These are phyloP conservation scores for Idaea straminata DNA, from an alignment of 2,888 invertebrate genomes.

Conservation along the genomic window DNA sequence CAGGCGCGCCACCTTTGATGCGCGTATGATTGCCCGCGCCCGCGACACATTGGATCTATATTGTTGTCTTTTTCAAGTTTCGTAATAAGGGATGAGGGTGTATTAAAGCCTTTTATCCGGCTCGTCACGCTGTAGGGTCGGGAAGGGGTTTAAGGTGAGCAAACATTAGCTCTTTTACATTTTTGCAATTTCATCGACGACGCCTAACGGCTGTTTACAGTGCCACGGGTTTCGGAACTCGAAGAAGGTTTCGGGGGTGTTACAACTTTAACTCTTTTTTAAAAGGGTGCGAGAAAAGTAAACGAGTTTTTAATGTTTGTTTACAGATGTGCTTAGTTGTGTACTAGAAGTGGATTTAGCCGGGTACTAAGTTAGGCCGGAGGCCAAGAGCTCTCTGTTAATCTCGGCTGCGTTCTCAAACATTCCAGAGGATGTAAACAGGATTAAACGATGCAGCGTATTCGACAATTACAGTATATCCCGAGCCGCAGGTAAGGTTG, in stretches of 20 bases:
- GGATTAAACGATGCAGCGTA: slow-evolving; percentile 76
- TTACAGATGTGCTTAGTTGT: slow-evolving; percentile 47
- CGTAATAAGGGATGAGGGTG: slow-evolving; percentile 81
- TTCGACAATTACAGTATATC: slow-evolving; percentile 75
- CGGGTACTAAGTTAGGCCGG: slow-evolving; percentile 71
- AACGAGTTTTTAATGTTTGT: slow-evolving; percentile 66
- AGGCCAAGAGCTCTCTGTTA: slow-evolving; percentile 72
- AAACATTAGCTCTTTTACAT: slow-evolving; percentile 81
- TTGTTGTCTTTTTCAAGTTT: slow-evolving; percentile 81
- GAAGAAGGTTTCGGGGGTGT: slow-evolving; percentile 57
- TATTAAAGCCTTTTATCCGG: slow-evolving; percentile 81
- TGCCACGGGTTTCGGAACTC: slow-evolving; percentile 51
- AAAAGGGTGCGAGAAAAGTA: slow-evolving; percentile 59
- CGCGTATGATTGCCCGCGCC: slow-evolving; percentile 79
- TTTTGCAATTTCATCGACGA: slow-evolving; percentile 79
- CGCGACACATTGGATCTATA: slow-evolving; percentile 80
- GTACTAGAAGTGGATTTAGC: slow-evolving; percentile 53
- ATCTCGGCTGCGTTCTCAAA: slow-evolving; percentile 76
- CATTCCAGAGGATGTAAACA: slow-evolving; percentile 75
- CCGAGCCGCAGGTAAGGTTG: slow-evolving; percentile 70
- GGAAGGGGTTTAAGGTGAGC: slow-evolving; percentile 79
- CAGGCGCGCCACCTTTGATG: slow-evolving; percentile 74
- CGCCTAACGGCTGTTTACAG: slow-evolving; percentile 71
- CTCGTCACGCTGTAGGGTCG: slow-evolving; percentile 78
- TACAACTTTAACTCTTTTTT: slow-evolving; percentile 66